These are phyloP conservation scores for Psammodynastes pulverulentus DNA, from an alignment of 2,113 vertebrate genomes.

Conservation along the genomic window DNA sequence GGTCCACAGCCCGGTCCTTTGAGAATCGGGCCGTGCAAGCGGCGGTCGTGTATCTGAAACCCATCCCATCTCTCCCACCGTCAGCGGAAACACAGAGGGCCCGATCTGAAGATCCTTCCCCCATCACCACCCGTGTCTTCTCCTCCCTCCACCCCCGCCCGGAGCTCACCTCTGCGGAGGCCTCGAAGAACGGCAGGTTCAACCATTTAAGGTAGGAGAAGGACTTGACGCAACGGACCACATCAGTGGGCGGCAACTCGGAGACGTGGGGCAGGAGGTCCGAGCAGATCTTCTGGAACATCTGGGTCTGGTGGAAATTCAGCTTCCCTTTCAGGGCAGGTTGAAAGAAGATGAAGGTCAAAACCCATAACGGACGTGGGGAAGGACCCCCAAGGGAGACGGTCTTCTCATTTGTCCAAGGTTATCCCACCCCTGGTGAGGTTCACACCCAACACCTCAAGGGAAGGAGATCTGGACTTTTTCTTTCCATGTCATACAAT, in stretches of 20 bases:
- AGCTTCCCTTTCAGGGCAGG: slow-evolving; percentile 75
- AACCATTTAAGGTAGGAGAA: slow-evolving; percentile 87
- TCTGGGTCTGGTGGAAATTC: slow-evolving; percentile 82
- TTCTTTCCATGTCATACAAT: neutral
- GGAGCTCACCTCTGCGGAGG: slow-evolving; percentile 77
- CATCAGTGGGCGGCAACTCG: slow-evolving; percentile 60
- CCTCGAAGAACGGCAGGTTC: slow-evolving; percentile 81
- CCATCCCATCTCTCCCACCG: too few species aligned
- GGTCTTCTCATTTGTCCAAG: neutral
- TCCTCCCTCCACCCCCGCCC: accelerated
- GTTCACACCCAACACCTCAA: neutral
- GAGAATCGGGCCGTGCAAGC: too few species aligned
- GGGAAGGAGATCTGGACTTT: neutral
- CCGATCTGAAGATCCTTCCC: neutral
- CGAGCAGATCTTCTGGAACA: slow-evolving; percentile 79
- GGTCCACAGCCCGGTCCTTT: too few species aligned
- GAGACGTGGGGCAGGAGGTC: slow-evolving; percentile 76
- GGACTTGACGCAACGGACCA: slow-evolving; percentile 78
- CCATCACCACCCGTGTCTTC: accelerated
- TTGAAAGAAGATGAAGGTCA: neutral
- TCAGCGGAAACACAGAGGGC: neutral
- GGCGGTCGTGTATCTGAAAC: too few species aligned
- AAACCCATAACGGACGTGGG: neutral
- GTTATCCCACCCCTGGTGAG: neutral
- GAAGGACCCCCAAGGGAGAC: too few species aligned